phyloP scores from a whole-genome alignment of 2,888 invertebrate genomes.

The Pristionchus exspectatus region DNA sequence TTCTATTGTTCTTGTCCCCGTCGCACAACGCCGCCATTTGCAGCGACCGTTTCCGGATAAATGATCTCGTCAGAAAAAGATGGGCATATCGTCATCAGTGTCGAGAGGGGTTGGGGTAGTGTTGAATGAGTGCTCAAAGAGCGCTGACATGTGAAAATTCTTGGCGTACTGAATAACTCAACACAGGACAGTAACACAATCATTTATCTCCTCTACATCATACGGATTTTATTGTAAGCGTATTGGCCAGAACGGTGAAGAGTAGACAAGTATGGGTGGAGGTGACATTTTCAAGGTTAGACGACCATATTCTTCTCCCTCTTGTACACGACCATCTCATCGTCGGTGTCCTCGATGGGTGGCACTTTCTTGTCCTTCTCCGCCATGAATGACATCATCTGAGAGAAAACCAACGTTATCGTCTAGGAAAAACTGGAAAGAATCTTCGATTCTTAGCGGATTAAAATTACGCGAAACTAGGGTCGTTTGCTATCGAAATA shows the following conservation, averaged over 20 bases:
- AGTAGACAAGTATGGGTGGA: no score
- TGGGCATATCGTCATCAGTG: slow-evolving; percentile 35
- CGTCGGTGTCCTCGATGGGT: slow-evolving; percentile 30
- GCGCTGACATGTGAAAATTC: no score
- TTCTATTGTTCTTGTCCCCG: background rate
- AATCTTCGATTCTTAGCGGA: no score
- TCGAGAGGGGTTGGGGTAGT: background rate
- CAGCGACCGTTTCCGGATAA: slow-evolving; percentile 1
- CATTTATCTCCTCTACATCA: no score
- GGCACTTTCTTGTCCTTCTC: slow-evolving; percentile 46
- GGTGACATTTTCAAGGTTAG: background rate
- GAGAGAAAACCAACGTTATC: background rate
- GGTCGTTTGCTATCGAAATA: no score
- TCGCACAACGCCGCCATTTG: background rate
- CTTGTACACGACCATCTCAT: slow-evolving; percentile 50
- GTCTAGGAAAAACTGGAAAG: no score
- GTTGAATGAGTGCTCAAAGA: no score
- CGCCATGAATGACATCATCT: slow-evolving; percentile 37
- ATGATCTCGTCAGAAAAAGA: background rate
- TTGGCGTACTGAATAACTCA: no score
- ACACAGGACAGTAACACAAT: no score
- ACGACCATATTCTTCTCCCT: slow-evolving; percentile 46
- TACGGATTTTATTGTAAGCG: no score
- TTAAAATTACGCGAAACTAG: no score
- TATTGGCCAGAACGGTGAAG: no score